These are phyloP conservation scores for Coracopsis vasa DNA, from an alignment of 2,113 vertebrate genomes.

Conservation along the genomic window DNA sequence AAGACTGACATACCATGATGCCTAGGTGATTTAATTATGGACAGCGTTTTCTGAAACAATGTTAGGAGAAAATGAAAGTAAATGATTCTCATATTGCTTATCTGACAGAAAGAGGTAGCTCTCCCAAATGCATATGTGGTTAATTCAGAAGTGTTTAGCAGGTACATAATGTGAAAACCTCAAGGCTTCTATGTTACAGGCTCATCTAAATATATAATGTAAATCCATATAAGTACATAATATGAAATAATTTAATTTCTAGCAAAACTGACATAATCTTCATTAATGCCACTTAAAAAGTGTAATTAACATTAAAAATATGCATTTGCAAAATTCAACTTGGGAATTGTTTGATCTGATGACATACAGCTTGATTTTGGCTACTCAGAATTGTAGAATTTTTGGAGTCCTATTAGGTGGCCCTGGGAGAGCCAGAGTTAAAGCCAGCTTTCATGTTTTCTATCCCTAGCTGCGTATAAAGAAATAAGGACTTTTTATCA, in stretches of 20 bases:
- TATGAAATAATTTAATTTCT: neutral
- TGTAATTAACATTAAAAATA: neutral
- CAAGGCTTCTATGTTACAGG: neutral
- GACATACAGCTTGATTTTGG: neutral
- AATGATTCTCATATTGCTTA: neutral
- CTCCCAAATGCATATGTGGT: neutral
- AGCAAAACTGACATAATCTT: neutral
- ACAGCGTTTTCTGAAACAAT: neutral
- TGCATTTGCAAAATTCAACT: neutral
- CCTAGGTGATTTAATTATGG: neutral
- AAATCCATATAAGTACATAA: neutral
- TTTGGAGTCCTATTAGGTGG: neutral
- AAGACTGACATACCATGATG: fast-evolving
- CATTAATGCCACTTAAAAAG: neutral
- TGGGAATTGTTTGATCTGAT: neutral
- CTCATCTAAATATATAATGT: neutral
- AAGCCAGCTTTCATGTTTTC: neutral
- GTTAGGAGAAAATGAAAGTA: neutral
- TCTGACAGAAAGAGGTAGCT: neutral
- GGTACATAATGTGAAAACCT: neutral
- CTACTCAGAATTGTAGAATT: neutral
- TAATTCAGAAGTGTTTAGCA: neutral
- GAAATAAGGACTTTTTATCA: neutral
- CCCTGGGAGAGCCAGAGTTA: neutral
- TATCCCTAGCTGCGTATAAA: neutral